Conservation (phyloP, 2,113 vertebrate genomes). For the Oryzias melastigma region DNA sequence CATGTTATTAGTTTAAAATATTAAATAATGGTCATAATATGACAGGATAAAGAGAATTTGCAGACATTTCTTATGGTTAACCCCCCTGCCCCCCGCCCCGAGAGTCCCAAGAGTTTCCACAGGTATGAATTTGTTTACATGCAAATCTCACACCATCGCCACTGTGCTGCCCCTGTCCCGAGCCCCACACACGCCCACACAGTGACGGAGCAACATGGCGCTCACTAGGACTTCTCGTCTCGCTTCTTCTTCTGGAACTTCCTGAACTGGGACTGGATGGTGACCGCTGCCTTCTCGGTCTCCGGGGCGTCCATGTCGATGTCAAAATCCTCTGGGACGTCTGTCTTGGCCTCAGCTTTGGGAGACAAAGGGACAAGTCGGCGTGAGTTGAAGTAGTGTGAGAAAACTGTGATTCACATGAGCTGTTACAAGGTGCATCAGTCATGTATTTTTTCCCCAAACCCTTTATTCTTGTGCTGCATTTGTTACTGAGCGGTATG, state of each 20-base stretch:
- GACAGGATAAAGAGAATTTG: constrained; percentile 65
- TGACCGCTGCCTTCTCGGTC: constrained; percentile 94
- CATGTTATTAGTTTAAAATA: constrained; percentile 45
- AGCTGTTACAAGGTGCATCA: not conserved
- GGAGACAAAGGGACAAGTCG: constrained; percentile 28
- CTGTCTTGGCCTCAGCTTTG: constrained; percentile 90
- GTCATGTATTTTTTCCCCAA: no score
- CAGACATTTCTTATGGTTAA: constrained; percentile 67
- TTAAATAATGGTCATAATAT: constrained; percentile 50
- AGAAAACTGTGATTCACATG: not conserved
- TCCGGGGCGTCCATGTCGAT: constrained; percentile 98
- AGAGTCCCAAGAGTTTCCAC: constrained; percentile 59
- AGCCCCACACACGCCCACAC: constrained; percentile 72
- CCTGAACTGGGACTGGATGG: constrained; percentile 99
- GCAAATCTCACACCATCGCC: constrained; percentile 70
- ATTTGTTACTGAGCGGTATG: no score
- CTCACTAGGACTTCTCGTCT: constrained; percentile 89
- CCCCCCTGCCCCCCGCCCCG: constrained; percentile 38
- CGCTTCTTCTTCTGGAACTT: constrained; percentile 99
- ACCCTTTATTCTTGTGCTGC: no score
- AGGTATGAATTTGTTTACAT: constrained; percentile 78
- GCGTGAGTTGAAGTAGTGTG: not conserved
- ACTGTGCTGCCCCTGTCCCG: constrained; percentile 73
- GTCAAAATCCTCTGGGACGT: constrained; percentile 91
- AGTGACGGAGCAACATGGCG: constrained; percentile 75